A percentile compares a stretch with the other conserved stretches of the same genome.
Conservation (phyloP, 2,797 vertebrate genomes). For the Danio albolineatus region DNA sequence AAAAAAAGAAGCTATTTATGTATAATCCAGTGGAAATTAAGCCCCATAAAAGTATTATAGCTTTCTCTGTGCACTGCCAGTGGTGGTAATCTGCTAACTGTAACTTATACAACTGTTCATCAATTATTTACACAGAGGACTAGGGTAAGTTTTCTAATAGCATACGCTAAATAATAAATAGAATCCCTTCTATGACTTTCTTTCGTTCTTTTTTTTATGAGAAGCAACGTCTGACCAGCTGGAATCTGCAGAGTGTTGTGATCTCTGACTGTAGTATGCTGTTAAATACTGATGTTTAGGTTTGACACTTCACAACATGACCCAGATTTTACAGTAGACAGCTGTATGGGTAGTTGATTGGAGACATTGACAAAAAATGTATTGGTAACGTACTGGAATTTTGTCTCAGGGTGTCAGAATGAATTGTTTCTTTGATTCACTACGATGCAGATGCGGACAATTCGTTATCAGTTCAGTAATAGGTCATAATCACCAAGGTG, state of each 20-base stretch:
- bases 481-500: no score
- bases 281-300: not conserved
- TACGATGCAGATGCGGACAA: no score
- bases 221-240: not conserved
- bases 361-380: no score
- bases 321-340: not conserved
- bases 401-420: no score
- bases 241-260: not conserved
- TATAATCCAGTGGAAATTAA: conserved; percentile 59
- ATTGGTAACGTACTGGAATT: no score
- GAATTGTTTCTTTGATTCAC: no score
- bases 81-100: conserved; percentile 60
- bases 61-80: conserved; percentile 47
- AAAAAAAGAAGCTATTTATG: conserved; percentile 57
- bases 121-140: conserved; percentile 63
- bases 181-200: not conserved
- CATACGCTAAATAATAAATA: conserved; percentile 64
- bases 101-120: conserved; percentile 59
- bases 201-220: conserved; percentile 1
- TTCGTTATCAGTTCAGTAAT: no score
- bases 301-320: not conserved
- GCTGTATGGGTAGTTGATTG: not conserved
- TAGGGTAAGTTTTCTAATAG: conserved; percentile 62
- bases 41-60: conserved; percentile 53
- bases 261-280: not conserved